phyloP scores from a whole-genome alignment of 2,113 vertebrate genomes.

The Varanus salvator region DNA sequence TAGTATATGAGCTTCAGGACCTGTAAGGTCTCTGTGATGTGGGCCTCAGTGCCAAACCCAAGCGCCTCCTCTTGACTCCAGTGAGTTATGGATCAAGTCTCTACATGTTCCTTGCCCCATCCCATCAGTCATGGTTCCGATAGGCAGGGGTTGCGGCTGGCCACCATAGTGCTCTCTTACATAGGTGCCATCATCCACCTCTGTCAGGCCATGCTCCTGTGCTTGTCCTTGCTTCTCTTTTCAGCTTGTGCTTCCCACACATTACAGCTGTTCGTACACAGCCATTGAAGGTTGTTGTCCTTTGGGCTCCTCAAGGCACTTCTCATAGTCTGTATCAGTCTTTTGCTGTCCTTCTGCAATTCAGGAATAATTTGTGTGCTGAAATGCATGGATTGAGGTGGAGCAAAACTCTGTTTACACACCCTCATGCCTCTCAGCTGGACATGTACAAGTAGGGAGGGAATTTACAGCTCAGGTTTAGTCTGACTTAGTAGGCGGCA shows the following conservation, averaged over 20 bases:
- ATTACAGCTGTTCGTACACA: not conserved
- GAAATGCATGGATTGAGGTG: too few relatives aligned
- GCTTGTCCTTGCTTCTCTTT: not conserved
- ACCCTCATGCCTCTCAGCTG: too few relatives aligned
- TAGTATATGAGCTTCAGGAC: not conserved
- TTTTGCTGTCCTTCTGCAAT: too few relatives aligned
- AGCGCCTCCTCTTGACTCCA: not conserved
- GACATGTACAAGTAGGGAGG: too few relatives aligned
- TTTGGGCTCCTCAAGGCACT: not conserved
- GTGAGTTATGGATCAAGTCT: too few relatives aligned
- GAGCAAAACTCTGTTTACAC: too few relatives aligned
- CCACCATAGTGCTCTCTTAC: not conserved
- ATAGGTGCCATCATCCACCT: not conserved
- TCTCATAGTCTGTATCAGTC: not conserved
- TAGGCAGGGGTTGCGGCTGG: too few relatives aligned
- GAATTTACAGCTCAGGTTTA: too few relatives aligned
- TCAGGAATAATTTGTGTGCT: too few relatives aligned
- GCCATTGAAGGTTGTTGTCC: not conserved
- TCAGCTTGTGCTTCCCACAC: not conserved
- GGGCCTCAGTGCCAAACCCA: not conserved
- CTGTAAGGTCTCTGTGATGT: not conserved
- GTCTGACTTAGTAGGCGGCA: too few relatives aligned
- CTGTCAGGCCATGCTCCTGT: not conserved
- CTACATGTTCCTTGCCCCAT: not conserved
- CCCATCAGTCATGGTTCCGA: not conserved